Base-by-base conservation (phyloP, 1,140 invertebrate genomes). In the Leptoteleia sp. region DNA sequence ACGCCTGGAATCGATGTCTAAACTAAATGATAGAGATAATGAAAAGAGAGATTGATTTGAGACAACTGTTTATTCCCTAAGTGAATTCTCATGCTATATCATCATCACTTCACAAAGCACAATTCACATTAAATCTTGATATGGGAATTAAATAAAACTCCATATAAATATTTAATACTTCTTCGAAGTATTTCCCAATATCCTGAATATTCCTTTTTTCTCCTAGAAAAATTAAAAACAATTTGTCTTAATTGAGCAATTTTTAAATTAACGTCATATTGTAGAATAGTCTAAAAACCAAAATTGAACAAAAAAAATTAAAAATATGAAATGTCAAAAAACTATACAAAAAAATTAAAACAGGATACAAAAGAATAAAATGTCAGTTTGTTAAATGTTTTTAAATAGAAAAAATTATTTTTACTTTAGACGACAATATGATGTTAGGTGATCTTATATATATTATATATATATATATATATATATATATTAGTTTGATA, bases 1-100 rank as follows among this genome's bases (percentile, higher is more conserved):
- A 82, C 81, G 72, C 61, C 72, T 82, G 82, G 79, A 84, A 79
- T 79, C 70, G 79, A 57, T 72, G 52, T 75, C 9, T 52, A 65
- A 22, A 33, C 27, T 50, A 52, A 67, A 59, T 31, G 48, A 78
- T 71, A 55, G 45, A n/a, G n/a, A n/a, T n/a, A n/a, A n/a, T n/a
- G n/a, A 68, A 62, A 25, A 38, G n/a, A 62, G 29, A 55, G 25
- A 75, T 57, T 13, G 13, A 62, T 71, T 52, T 27, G 2, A 47
- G 22, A 54, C 8, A 54, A 38, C 35, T 17, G 48, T 54, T 62
- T 48, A 3, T 3, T 16, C 59, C 37, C 31, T 62, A 47, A 72
- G 31, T 15, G 7, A 61, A 42, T 42, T 19, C 19, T 35, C 15
- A 47, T 47, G 40, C 31, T 42, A 29, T 61, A 50, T n/a, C 29